A percentile compares a stretch with the other conserved stretches of the same genome.
Evolutionary conservation across 2,113 vertebrate species (phyloP).

Genomic region (Archocentrus centrarchus): DNA sequence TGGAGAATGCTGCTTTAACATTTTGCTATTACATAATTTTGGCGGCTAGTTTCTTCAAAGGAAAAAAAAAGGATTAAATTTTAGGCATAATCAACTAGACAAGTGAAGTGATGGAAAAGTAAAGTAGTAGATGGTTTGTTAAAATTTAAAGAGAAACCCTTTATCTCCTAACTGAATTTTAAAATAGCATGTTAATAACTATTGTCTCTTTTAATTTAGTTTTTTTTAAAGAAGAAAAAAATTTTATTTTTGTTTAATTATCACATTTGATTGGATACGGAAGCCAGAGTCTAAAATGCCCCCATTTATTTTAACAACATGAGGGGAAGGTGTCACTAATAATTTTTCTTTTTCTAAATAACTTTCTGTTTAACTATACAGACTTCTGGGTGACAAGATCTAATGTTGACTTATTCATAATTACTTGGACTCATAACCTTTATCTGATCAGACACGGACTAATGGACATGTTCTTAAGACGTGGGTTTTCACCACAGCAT

Average conservation of each 20-base stretch:
- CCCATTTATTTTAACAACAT: background rate
- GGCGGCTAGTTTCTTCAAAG: background rate
- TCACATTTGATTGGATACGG: background rate
- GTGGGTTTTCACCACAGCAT: background rate
- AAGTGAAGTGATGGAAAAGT: background rate
- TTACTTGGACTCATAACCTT: background rate
- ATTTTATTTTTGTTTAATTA: background rate
- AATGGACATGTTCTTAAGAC: conserved; percentile 4
- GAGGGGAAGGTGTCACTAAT: background rate
- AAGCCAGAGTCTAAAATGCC: background rate
- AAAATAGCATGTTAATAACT: background rate
- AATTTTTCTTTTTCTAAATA: background rate
- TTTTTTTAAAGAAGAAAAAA: background rate
- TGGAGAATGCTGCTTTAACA: background rate
- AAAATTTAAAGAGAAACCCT: background rate
- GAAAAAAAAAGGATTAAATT: background rate
- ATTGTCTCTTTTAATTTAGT: background rate
- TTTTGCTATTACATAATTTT: background rate
- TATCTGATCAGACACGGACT: conserved; percentile 1
- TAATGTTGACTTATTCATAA: background rate
- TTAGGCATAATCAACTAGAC: background rate
- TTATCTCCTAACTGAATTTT: background rate
- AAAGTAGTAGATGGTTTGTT: background rate
- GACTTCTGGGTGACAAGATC: background rate
- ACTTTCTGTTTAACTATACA: background rate